Percentiles rank a stretch among this genome's conserved stretches.
phyloP scores from a whole-genome alignment of 2,113 vertebrate species.

The Argyrosomus japonicus region DNA sequence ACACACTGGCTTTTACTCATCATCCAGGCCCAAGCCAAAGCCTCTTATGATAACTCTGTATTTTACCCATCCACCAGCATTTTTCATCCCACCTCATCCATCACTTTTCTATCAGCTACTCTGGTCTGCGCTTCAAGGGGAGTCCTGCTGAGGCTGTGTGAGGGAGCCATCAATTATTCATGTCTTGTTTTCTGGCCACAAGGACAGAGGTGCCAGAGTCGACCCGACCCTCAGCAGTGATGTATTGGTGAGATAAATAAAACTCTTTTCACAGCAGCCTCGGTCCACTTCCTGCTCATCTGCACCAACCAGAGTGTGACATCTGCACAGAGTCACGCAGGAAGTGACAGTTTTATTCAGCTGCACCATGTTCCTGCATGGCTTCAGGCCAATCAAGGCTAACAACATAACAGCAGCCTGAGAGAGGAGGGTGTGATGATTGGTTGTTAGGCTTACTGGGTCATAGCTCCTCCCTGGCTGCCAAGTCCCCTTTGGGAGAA shows the following conservation, averaged over 20 bases:
- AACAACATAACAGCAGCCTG: constrained; percentile 20
- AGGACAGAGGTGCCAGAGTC: constrained; percentile 43
- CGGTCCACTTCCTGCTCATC: constrained; percentile 16
- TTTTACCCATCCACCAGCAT: not conserved
- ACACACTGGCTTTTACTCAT: not conserved
- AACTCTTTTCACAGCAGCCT: not conserved
- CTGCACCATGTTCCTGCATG: constrained; percentile 33
- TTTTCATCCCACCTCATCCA: constrained; percentile 27
- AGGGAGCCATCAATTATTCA: constrained; percentile 61
- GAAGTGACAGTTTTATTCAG: constrained; percentile 44
- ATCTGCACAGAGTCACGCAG: constrained; percentile 45
- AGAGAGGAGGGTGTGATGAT: constrained; percentile 30
- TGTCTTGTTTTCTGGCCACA: constrained; percentile 53
- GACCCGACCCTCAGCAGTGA: constrained; percentile 29
- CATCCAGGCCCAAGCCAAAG: not conserved
- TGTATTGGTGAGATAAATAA: not conserved
- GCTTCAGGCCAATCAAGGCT: constrained; percentile 32
- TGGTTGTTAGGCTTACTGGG: constrained; percentile 38
- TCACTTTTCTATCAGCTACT: constrained; percentile 29
- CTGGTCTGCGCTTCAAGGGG: constrained; percentile 13
- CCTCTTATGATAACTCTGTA: not conserved
- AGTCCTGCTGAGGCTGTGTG: constrained; percentile 22
- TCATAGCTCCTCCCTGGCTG: constrained; percentile 35
- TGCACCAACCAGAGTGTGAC: constrained; percentile 17
- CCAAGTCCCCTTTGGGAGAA: constrained; percentile 49